A percentile compares a stretch with the other conserved stretches of the same genome.
Conservation (phyloP, 1,140 invertebrate species). For the Platorchestia sp. region DNA sequence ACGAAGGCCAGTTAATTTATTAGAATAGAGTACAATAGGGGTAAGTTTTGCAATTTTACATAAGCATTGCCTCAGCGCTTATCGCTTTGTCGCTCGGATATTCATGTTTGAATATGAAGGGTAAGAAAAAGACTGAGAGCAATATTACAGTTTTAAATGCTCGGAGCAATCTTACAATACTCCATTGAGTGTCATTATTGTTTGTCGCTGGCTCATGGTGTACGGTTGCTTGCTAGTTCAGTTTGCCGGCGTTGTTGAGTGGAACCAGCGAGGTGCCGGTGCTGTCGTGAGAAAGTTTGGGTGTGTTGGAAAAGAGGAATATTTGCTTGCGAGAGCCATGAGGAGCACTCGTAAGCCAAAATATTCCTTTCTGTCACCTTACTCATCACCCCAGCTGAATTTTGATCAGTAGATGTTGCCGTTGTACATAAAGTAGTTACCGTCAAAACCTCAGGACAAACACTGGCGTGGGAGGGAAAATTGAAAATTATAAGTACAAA, state of each 20-base stretch:
- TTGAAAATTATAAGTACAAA: background rate
- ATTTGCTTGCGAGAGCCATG: background rate
- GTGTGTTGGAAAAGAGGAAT: background rate
- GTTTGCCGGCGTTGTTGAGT: background rate
- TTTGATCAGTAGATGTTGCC: background rate
- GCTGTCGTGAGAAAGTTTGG: background rate
- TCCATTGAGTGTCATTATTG: too few relatives aligned
- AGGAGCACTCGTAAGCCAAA: background rate
- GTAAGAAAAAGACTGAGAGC: too few relatives aligned
- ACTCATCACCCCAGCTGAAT: background rate
- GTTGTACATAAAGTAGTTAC: background rate
- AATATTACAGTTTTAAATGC: too few relatives aligned
- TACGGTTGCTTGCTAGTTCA: background rate
- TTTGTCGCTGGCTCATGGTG: background rate
- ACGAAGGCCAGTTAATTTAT: too few relatives aligned
- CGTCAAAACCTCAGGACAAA: background rate
- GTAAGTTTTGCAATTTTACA: too few relatives aligned
- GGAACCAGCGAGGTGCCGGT: background rate
- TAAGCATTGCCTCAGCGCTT: too few relatives aligned
- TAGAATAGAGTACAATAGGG: too few relatives aligned
- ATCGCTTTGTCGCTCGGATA: too few relatives aligned
- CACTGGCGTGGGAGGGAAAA: background rate
- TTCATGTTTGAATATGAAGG: too few relatives aligned
- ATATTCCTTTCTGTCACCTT: background rate
- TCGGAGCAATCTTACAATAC: too few relatives aligned